These are phyloP conservation scores for Alfaro cultratus DNA, from an alignment of 2,797 vertebrate genomes.

Conservation along the genomic window DNA sequence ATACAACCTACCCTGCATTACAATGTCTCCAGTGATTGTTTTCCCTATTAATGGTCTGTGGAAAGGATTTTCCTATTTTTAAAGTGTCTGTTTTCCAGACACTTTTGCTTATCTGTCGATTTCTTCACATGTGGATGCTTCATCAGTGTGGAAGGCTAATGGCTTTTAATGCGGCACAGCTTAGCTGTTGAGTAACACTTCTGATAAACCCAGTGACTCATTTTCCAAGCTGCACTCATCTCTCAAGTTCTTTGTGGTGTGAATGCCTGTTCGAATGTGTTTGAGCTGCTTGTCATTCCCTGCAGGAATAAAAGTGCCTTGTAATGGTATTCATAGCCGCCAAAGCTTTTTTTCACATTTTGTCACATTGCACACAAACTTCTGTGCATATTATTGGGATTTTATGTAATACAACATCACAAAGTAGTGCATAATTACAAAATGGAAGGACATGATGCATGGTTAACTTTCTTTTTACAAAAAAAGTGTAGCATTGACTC, in stretches of 20 bases:
- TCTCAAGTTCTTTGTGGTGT: constrained; percentile 5
- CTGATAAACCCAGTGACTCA: not conserved
- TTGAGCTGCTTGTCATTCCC: constrained; percentile 1
- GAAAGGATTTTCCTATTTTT: constrained; percentile 3
- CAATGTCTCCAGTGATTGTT: not conserved
- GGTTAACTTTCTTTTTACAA: not conserved
- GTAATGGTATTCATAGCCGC: not conserved
- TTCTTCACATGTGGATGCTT: constrained; percentile 1
- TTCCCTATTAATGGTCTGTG: not conserved
- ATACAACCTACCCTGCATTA: not conserved
- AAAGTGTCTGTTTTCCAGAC: constrained; percentile 4
- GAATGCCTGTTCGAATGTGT: not conserved
- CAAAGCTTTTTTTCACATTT: not conserved
- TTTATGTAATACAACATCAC: not conserved
- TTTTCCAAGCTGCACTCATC: not conserved
- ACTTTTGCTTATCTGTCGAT: not conserved
- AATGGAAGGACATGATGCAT: not conserved
- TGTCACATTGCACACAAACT: not conserved
- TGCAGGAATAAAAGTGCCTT: constrained; percentile 20
- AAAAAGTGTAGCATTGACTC: not conserved
- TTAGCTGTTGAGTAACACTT: not conserved
- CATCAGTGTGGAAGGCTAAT: not conserved
- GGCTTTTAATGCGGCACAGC: not conserved
- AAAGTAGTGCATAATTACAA: not conserved
- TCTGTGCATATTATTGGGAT: not conserved